A percentile compares a stretch with the other conserved stretches of the same genome.
Conservation (phyloP, 2,797 vertebrate species). For the Enteromius trimaculatus region DNA sequence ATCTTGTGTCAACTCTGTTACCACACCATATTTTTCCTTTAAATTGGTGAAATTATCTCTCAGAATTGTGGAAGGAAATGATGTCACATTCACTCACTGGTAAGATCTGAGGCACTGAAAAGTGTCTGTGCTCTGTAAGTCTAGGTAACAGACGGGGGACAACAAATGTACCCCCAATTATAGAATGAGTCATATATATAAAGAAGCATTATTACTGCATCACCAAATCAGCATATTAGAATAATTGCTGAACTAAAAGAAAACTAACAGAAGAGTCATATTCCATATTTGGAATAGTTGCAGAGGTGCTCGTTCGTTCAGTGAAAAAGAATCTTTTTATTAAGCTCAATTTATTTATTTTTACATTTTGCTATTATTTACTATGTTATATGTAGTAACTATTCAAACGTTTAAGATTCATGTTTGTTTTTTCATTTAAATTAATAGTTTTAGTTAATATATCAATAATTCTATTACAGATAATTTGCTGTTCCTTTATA, state of each 20-base stretch:
- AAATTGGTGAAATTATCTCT: no score
- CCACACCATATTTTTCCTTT: no score
- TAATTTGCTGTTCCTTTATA: background rate
- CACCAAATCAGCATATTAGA: background rate
- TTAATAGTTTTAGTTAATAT: background rate
- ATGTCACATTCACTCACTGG: no score
- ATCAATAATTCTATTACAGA: background rate
- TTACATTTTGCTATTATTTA: background rate
- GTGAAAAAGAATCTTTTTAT: background rate
- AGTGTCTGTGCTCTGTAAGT: no score
- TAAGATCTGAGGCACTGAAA: no score
- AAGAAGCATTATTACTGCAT: background rate
- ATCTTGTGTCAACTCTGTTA: no score
- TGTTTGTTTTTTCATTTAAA: background rate
- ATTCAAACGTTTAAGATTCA: background rate
- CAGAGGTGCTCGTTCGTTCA: background rate
- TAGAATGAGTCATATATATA: no score
- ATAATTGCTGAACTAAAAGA: background rate
- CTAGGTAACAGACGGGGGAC: no score
- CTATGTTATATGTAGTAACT: no score
- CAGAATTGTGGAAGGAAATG: no score
- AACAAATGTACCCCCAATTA: no score
- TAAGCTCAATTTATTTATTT: background rate
- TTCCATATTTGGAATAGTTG: background rate
- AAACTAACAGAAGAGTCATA: background rate